Percentiles rank a stretch among this genome's conserved stretches.
Evolutionary conservation across 2,888 invertebrate genomes (phyloP).

Genomic region (Hypomecis atomaria): DNA sequence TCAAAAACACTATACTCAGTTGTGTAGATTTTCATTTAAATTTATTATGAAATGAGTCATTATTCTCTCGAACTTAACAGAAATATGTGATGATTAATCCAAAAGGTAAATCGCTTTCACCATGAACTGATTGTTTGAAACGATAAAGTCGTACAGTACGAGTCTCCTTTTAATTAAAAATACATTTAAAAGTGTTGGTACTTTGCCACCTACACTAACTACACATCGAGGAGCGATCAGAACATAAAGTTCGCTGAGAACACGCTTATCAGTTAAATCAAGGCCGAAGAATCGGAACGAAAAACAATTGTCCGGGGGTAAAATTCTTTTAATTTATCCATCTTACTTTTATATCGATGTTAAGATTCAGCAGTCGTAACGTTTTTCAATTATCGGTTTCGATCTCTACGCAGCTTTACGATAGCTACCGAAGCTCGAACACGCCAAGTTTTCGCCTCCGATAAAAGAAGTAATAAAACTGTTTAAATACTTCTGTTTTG

Average conservation of each 20-base stretch:
- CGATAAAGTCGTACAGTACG: neutral
- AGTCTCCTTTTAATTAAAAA: slow-evolving; percentile 62
- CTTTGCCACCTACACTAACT: slow-evolving; percentile 68
- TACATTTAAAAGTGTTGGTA: slow-evolving; percentile 54
- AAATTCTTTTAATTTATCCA: slow-evolving; percentile 81
- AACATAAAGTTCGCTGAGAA: slow-evolving; percentile 76
- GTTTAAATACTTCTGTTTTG: slow-evolving; percentile 10
- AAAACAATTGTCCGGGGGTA: slow-evolving; percentile 70
- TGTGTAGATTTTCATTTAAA: no score
- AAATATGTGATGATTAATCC: no score
- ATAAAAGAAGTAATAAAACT: slow-evolving; percentile 45
- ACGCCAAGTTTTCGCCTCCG: slow-evolving; percentile 54
- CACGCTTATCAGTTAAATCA: slow-evolving; percentile 74
- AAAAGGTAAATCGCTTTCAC: neutral
- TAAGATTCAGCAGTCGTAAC: slow-evolving; percentile 78
- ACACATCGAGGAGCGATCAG: slow-evolving; percentile 60
- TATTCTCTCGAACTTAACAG: no score
- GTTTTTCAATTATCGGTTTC: slow-evolving; percentile 78
- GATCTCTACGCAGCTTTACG: slow-evolving; percentile 74
- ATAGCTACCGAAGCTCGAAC: slow-evolving; percentile 72
- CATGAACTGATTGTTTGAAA: slow-evolving; percentile 1
- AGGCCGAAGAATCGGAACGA: slow-evolving; percentile 66
- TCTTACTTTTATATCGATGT: slow-evolving; percentile 81
- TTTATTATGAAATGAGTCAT: no score
- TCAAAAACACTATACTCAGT: no score